Evolutionary conservation across 2,113 vertebrate genomes (phyloP), one percentile per base, ranked within the genome.

Genomic region (Anguilla rostrata): DNA sequence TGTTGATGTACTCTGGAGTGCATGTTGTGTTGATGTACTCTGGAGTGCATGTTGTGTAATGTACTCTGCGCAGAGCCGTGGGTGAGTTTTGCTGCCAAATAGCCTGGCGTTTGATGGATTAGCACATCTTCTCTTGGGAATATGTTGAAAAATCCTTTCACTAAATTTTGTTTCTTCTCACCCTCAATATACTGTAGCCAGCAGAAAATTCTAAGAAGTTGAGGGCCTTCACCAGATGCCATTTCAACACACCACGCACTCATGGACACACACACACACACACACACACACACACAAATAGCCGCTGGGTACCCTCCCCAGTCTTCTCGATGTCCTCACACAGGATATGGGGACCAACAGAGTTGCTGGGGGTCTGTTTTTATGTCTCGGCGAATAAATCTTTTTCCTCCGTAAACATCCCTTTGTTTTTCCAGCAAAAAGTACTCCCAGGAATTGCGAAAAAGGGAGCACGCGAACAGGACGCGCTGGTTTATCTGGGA

Each of bases 331-430:
- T 66, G 18, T 66, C 7, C 22, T 26, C 60, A 20, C 20, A 66
- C 18, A 26, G 60, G 60, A 66, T 26, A 66, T 53, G 49, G 49
- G 22, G 60, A 26, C 26, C 60, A 26, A 66, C 22, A 26, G 26
- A 26, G 26, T 34, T 75, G 20, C 11, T 75, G 71, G 60, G 18
- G 18, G n/a, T n/a, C 5, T 2, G 5, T 75, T 75, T 75, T 75
- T 75, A 29, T 75, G n/a, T 34, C 71, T 75, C 1, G 3, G 11
- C 34, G 71, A 75, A 75, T 34, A 22, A 75, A 26, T 34, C 1
- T 75, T 34, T 75, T 29, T 75, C 71, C 71, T 75, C 71, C 34
- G 34, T n/a, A 66, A 75, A 75, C 71, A 75, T 75, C n/a, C 71
- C 71, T 34, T 75, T 75, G 66, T 75, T 75, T 34, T 34, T 34